phyloP scores from a whole-genome alignment of 1,140 invertebrate species.

The Danaus plexippus region DNA sequence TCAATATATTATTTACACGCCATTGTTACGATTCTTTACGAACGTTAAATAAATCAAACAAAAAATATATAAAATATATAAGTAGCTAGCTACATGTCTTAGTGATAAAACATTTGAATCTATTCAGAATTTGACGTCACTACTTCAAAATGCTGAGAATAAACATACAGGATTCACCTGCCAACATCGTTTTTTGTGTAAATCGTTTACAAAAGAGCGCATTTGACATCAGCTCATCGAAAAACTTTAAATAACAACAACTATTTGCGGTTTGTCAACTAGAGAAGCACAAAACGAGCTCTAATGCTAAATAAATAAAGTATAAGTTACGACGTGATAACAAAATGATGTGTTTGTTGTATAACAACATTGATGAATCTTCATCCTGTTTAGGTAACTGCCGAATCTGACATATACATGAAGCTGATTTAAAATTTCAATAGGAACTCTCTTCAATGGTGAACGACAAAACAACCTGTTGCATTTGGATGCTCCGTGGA shows the following conservation, averaged over 20 bases:
- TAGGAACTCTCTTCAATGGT: conserved; percentile 31
- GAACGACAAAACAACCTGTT: conserved; percentile 43
- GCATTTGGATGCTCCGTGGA: conserved; percentile 33
- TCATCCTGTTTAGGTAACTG: conserved; percentile 46
- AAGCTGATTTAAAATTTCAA: conserved; percentile 55
- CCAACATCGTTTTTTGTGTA: conserved; percentile 46
- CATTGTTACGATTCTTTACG: too few relatives aligned
- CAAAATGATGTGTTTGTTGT: conserved; percentile 16
- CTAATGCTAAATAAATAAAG: too few relatives aligned
- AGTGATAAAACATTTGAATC: conserved; percentile 10
- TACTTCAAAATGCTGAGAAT: conserved; percentile 36
- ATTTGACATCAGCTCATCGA: conserved; percentile 53
- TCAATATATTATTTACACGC: too few relatives aligned
- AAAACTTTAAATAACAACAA: conserved; percentile 34
- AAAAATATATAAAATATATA: too few relatives aligned
- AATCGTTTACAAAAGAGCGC: conserved; percentile 37
- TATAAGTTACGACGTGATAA: too few relatives aligned
- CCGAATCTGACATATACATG: conserved; percentile 52
- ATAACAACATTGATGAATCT: conserved; percentile 52
- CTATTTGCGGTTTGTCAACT: conserved; percentile 6
- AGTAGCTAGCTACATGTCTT: too few relatives aligned
- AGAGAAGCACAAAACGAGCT: too few relatives aligned
- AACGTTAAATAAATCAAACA: too few relatives aligned
- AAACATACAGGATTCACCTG: conserved; percentile 59
- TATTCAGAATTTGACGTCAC: conserved; percentile 29